Evolutionary conservation across 1,140 invertebrate genomes (phyloP).

Genomic region (Anastatus disparis): DNA sequence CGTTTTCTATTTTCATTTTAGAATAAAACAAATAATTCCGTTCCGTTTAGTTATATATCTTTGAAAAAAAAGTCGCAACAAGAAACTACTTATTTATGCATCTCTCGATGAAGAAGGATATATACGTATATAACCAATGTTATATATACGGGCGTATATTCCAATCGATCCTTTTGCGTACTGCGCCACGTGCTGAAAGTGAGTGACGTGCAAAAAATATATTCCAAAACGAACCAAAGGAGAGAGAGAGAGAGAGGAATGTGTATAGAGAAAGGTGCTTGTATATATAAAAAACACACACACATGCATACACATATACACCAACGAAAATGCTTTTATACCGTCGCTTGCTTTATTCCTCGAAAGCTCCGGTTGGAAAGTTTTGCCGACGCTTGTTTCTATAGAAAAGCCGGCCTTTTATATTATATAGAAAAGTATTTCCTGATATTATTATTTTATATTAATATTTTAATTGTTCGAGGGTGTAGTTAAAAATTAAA

Average conservation of each 20-base stretch:
- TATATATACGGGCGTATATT: slow-evolving; percentile 54
- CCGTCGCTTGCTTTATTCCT: slow-evolving; percentile 29
- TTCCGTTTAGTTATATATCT: no score
- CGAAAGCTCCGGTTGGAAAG: background rate
- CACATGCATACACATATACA: no score
- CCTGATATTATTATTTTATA: slow-evolving; percentile 16
- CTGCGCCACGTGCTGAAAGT: slow-evolving; percentile 58
- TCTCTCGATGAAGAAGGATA: slow-evolving; percentile 42
- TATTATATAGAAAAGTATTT: slow-evolving; percentile 6
- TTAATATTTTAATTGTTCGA: no score
- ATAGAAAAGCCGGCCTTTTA: background rate
- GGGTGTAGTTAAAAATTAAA: no score
- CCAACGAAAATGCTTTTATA: slow-evolving; percentile 23
- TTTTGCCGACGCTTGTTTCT: slow-evolving; percentile 13
- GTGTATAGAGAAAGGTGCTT: slow-evolving; percentile 26
- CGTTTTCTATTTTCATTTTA: no score
- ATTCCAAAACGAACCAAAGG: slow-evolving; percentile 44
- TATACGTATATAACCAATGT: slow-evolving; percentile 35
- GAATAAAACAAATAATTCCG: no score
- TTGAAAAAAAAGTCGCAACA: no score
- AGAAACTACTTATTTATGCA: slow-evolving; percentile 57
- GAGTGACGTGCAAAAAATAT: slow-evolving; percentile 60
- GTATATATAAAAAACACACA: slow-evolving; percentile 32
- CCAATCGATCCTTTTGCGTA: slow-evolving; percentile 61
- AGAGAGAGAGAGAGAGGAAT: no score